Conservation (phyloP, 2,113 vertebrate species). For the Apteryx mantelli region DNA sequence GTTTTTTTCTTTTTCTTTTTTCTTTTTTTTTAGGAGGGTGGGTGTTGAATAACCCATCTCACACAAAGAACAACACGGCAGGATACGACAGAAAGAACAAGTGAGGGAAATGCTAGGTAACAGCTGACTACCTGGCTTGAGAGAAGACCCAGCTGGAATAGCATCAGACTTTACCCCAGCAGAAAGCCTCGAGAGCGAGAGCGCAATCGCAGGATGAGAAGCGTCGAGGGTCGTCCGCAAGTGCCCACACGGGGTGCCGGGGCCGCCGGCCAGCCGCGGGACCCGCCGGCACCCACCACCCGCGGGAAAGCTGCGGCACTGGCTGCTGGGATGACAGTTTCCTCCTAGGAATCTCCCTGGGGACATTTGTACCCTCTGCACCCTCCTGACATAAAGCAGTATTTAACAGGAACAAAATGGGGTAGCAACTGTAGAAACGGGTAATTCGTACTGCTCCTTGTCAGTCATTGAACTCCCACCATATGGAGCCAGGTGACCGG, state of each 20-base stretch:
- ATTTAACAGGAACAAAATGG: background rate
- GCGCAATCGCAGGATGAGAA: background rate
- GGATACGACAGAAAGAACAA: background rate
- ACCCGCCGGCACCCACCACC: no score
- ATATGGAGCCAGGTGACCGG: fast-evolving
- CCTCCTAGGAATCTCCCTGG: background rate
- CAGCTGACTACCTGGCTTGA: background rate
- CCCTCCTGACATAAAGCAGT: background rate
- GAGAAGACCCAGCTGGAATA: background rate
- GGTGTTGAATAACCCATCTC: background rate
- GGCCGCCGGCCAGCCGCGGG: no score
- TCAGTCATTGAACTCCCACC: background rate
- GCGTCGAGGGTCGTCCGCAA: background rate
- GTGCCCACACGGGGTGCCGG: no score
- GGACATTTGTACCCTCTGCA: background rate
- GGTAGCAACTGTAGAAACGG: background rate
- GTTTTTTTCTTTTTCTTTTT: background rate
- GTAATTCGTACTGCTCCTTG: background rate
- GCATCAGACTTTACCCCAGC: background rate
- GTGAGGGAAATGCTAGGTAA: background rate
- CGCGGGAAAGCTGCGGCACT: no score
- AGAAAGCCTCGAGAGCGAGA: background rate
- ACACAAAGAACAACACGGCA: background rate
- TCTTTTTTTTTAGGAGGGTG: no score
- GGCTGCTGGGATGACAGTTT: fast-evolving